Base-by-base conservation (phyloP, 2,888 invertebrate genomes). In the Embidobia sp. region DNA sequence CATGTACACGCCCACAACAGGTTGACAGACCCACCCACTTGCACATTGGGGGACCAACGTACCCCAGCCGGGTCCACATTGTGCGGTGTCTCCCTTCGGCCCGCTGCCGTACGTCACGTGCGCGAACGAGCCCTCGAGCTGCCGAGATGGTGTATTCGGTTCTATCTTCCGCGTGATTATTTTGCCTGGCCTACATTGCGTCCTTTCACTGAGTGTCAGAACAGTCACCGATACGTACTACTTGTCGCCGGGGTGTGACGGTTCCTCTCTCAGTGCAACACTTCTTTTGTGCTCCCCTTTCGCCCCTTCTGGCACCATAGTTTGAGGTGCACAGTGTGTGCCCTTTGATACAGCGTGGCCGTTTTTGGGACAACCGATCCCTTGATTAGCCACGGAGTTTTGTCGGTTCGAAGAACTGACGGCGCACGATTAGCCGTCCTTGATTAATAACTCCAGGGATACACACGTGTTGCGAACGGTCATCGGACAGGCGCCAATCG, bases 241-340 rank as follows among this genome's bases (percentile, higher is more conserved):
- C 64, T 57, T 57, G 42, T 55, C 61, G 51, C 31, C 72, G 64
- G 55, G 57, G 64, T 73, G 64, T 73, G 73, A 72, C 70, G 63
- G 11, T 46, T 44, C 27, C 15, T 29, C 15, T 6, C 18, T 31
- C 18, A 44, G 73, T 64, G 64, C 55, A 33, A 48, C 63, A 42
- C 31, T 49, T n/a, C 61, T 63, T 63, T 73, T 63, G 63, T 63
- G 63, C 48, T 49, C 6, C 49, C 40, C 29, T 31, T 2, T 8
- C 13, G 13, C 5, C 19, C 13, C 15, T 46, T 46, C n/a, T 29
- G 29, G 2, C 1, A 2, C n/a, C 4, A 6, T n/a, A 33, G n/a
- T 1, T 33, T 33, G 8, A n/a, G n/a, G n/a, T n/a, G n/a, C n/a
- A 26, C 26, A 4, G 1, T 44, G 13, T 44, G 35, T 63, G 37